Evolutionary conservation across 2,797 vertebrate genomes (phyloP).

Genomic region (Botia almorhae): DNA sequence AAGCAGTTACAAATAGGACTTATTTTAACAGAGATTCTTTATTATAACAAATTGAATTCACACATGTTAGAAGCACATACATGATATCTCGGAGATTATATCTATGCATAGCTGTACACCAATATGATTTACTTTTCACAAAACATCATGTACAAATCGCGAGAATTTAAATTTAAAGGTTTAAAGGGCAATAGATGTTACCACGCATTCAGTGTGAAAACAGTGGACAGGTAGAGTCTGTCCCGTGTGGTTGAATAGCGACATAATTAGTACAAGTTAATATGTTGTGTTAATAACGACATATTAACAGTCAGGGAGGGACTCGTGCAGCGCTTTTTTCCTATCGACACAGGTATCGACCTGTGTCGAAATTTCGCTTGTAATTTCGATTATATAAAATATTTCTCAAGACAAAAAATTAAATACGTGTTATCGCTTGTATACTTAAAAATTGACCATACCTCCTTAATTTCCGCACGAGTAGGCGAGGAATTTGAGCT

Average conservation of each 20-base stretch:
- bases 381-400: background rate
- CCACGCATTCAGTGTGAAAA: slow-evolving; percentile 4
- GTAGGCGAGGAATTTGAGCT: slow-evolving; percentile 16
- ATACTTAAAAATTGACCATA: slow-evolving; percentile 6
- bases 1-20: background rate
- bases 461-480: slow-evolving; percentile 43
- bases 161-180: background rate
- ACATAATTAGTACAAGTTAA: slow-evolving; percentile 42
- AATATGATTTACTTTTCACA: background rate
- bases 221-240: slow-evolving; percentile 50
- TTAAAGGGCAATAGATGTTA: background rate
- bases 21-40: background rate
- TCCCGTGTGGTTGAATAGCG: slow-evolving; percentile 37
- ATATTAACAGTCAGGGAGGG: background rate
- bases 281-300: too few relatives aligned
- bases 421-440: background rate
- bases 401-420: background rate
- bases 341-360: too few relatives aligned
- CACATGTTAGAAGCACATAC: background rate
- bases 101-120: background rate
- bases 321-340: slow-evolving; percentile 17
- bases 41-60: background rate
- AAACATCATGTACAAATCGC: background rate
- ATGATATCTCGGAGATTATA: background rate
- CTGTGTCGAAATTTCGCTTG: slow-evolving; percentile 5